Percentiles rank a stretch among this genome's conserved stretches.
Conservation (phyloP, 2,888 invertebrate genomes). For the Ophion slaviceki region DNA sequence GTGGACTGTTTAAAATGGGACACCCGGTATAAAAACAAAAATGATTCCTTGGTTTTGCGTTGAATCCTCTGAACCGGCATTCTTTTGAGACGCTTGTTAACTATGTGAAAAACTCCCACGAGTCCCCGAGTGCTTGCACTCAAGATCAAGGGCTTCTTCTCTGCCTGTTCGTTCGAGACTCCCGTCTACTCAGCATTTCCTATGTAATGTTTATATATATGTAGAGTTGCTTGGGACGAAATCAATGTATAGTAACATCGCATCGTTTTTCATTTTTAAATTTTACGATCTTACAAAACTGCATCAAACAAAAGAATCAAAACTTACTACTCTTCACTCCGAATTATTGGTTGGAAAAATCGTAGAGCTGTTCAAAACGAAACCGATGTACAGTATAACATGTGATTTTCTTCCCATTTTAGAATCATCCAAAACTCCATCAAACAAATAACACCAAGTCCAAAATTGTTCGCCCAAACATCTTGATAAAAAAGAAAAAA, state of each 20-base stretch:
- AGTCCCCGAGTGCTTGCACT: conserved; percentile 69
- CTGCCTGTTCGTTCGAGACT: conserved; percentile 50
- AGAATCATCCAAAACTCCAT: not conserved
- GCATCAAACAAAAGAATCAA: too few species aligned
- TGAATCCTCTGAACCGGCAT: conserved; percentile 70
- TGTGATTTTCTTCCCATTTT: not conserved
- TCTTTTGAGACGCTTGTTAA: conserved; percentile 72
- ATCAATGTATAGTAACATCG: not conserved
- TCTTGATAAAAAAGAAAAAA: too few species aligned
- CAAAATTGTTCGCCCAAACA: too few species aligned
- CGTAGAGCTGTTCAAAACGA: too few species aligned
- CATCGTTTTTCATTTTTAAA: not conserved
- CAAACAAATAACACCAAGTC: too few species aligned
- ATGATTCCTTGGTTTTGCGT: conserved; percentile 10
- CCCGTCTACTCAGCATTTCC: conserved; percentile 32
- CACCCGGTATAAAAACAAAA: not conserved
- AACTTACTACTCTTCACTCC: not conserved
- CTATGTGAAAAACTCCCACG: conserved; percentile 79
- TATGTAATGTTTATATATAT: not conserved
- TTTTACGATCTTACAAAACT: not conserved
- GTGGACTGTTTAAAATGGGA: not conserved
- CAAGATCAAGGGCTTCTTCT: conserved; percentile 66
- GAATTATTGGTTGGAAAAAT: not conserved
- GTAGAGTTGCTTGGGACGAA: not conserved
- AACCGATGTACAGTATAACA: too few species aligned